Conservation (phyloP, 2,113 vertebrate genomes). For the Dolichallabes microphthalmus region DNA sequence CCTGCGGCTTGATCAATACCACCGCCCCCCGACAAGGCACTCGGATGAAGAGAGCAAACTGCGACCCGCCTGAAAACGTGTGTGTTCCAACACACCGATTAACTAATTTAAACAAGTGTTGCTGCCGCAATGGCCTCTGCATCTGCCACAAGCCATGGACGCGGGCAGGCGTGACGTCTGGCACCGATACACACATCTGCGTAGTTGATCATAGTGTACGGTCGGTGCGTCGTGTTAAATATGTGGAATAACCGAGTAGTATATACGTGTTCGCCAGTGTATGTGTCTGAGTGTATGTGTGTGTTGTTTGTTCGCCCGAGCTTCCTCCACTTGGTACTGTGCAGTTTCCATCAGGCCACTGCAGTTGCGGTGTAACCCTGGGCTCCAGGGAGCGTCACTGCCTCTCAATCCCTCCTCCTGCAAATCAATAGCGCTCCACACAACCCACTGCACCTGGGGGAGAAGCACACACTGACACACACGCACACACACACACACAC, state of each 20-base stretch:
- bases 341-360: conserved; percentile 65
- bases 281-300: conserved; percentile 9
- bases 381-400: conserved; percentile 63
- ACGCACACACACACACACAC: not conserved
- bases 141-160: conserved; percentile 1
- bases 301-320: conserved; percentile 14
- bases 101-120: conserved; percentile 57
- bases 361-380: conserved; percentile 60
- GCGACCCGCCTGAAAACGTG: conserved; percentile 63
- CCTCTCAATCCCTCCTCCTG: conserved; percentile 54
- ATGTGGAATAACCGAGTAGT: not conserved
- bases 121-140: conserved; percentile 38
- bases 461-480: conserved; percentile 50
- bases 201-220: conserved; percentile 28
- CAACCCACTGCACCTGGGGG: conserved; percentile 61
- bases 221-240: conserved; percentile 10
- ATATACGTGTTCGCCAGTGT: not conserved
- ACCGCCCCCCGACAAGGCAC: conserved; percentile 66
- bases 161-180: conserved; percentile 11
- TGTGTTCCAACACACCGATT: conserved; percentile 56
- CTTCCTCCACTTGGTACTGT: conserved; percentile 55
- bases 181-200: not conserved
- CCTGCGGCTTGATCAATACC: conserved; percentile 76
- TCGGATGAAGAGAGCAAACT: conserved; percentile 71
- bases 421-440: conserved; percentile 70